A percentile compares a stretch with the other conserved stretches of the same genome.
Conservation (phyloP, 2,113 vertebrate genomes). For the Nipponia nippon region DNA sequence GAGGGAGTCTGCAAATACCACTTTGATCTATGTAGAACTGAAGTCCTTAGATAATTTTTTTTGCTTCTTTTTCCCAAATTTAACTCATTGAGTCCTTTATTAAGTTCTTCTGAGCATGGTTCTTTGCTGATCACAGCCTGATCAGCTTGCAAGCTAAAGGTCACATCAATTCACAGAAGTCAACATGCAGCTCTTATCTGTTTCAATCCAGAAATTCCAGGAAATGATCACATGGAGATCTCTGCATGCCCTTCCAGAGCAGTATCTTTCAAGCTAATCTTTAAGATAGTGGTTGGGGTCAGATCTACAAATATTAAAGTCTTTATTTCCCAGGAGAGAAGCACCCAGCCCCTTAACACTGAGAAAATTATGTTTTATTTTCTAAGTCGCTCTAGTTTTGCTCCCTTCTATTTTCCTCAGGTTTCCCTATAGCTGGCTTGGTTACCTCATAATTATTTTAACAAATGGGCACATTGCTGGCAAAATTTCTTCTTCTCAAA, state of each 20-base stretch:
- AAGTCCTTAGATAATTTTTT: background rate
- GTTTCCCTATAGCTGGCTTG: background rate
- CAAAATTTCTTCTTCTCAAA: background rate
- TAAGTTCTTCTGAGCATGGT: background rate
- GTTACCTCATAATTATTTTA: background rate
- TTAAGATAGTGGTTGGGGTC: background rate
- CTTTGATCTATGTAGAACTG: background rate
- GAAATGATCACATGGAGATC: conserved; percentile 51
- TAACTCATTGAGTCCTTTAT: background rate
- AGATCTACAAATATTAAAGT: background rate
- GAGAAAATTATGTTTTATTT: background rate
- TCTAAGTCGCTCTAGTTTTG: background rate
- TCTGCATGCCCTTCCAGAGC: background rate
- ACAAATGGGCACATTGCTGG: background rate
- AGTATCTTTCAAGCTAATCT: background rate
- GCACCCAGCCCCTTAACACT: background rate
- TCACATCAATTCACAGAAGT: conserved; percentile 27
- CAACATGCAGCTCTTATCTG: conserved; percentile 23
- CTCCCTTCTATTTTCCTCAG: background rate
- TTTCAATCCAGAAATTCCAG: conserved; percentile 47
- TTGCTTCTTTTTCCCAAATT: background rate
- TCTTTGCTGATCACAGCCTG: background rate
- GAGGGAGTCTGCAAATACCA: background rate
- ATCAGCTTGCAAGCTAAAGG: conserved; percentile 14
- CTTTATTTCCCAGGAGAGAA: background rate